Conservation (phyloP, 2,888 invertebrate species). For the Microchrysa polita region DNA sequence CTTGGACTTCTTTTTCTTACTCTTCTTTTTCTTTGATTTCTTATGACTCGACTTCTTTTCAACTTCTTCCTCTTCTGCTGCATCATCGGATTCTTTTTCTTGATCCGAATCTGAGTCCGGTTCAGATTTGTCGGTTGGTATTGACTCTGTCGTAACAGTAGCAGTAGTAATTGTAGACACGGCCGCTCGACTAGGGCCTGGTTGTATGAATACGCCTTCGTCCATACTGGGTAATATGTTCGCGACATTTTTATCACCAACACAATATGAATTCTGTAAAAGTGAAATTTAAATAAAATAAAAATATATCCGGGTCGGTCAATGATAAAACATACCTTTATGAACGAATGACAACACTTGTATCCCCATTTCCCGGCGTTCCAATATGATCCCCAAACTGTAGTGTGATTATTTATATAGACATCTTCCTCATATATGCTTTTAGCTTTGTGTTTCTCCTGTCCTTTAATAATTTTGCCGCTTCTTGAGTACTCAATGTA, state of each 20-base stretch:
- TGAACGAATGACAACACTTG: conserved; percentile 92
- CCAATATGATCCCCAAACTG: conserved; percentile 98
- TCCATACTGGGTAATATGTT: conserved; percentile 31
- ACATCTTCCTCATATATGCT: conserved; percentile 96
- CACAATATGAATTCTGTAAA: conserved; percentile 75
- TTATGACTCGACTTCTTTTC: conserved; percentile 61
- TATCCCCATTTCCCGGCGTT: conserved; percentile 93
- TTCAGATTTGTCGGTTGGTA: not conserved
- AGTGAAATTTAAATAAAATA: conserved; percentile 11
- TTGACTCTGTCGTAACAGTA: conserved; percentile 23
- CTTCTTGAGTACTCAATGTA: conserved; percentile 95
- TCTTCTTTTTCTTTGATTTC: conserved; percentile 53
- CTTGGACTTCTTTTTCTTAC: conserved; percentile 65
- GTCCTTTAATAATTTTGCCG: conserved; percentile 86
- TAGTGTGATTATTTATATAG: conserved; percentile 89
- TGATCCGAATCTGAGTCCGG: conserved; percentile 30
- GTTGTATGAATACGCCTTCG: not conserved
- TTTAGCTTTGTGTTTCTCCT: conserved; percentile 84
- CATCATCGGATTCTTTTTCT: conserved; percentile 54
- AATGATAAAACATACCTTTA: conserved; percentile 68
- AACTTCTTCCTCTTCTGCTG: conserved; percentile 58
- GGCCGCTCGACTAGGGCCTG: not conserved
- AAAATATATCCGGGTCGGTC: conserved; percentile 14
- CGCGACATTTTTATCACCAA: conserved; percentile 41
- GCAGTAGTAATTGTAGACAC: not conserved